These are phyloP conservation scores for Clostera curtula DNA, from an alignment of 2,888 invertebrate genomes.

Conservation along the genomic window DNA sequence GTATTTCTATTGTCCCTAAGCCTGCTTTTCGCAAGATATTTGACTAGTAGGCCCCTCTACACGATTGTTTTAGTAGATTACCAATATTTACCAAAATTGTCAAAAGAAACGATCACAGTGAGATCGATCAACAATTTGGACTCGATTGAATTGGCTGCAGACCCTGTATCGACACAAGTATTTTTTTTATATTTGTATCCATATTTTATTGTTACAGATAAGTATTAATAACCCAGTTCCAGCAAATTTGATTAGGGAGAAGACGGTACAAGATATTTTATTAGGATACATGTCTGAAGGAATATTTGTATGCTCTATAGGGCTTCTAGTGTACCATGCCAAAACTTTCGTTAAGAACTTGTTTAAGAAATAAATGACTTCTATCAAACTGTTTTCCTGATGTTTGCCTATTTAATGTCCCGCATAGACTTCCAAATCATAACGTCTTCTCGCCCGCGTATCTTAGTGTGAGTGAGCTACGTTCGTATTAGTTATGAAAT, in stretches of 20 bases:
- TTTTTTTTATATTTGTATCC: too few relatives aligned
- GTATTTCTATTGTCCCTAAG: too few relatives aligned
- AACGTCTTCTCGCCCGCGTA: too few relatives aligned
- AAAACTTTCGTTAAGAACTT: slow-evolving; percentile 33
- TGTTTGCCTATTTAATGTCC: too few relatives aligned
- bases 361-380: slow-evolving; percentile 41
- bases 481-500: too few relatives aligned
- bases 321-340: slow-evolving; percentile 37
- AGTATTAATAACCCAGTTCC: slow-evolving; percentile 55
- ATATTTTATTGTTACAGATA: slow-evolving; percentile 45
- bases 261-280: slow-evolving; percentile 34
- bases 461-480: too few relatives aligned
- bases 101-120: background rate
- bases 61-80: background rate
- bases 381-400: slow-evolving; percentile 6
- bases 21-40: too few relatives aligned
- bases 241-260: slow-evolving; percentile 64
- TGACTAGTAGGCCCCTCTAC: background rate
- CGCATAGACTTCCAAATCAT: too few relatives aligned
- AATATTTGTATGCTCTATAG: slow-evolving; percentile 39
- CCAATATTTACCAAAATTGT: background rate
- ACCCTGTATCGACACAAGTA: too few relatives aligned
- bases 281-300: slow-evolving; percentile 39
- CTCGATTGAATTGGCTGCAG: too few relatives aligned
- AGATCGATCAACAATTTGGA: too few relatives aligned